These are phyloP conservation scores for Rosalia funebris DNA, from an alignment of 2,888 invertebrate genomes.

Conservation along the genomic window DNA sequence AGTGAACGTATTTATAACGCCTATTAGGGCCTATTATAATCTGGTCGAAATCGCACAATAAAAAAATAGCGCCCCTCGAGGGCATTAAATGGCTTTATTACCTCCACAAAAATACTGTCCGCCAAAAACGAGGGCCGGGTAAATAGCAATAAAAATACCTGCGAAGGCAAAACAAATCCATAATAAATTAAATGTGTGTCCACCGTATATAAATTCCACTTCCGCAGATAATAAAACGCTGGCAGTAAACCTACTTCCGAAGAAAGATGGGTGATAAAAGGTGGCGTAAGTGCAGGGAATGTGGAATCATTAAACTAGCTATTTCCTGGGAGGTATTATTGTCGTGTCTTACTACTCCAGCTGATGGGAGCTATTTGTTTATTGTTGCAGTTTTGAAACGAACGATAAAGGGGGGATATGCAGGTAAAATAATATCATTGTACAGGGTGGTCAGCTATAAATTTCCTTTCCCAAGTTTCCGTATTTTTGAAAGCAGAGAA, in stretches of 20 bases:
- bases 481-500: no score
- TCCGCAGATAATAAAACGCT: slow-evolving; percentile 24
- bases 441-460: no score
- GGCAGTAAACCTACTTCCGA: slow-evolving; percentile 26
- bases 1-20: no score
- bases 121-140: background rate
- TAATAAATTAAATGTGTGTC: slow-evolving; percentile 37
- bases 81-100: background rate
- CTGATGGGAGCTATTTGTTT: slow-evolving; percentile 12
- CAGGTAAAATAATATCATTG: no score
- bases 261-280: slow-evolving; percentile 24
- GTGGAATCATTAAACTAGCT: slow-evolving; percentile 19
- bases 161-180: slow-evolving; percentile 21
- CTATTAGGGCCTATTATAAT: no score
- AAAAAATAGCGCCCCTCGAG: background rate
- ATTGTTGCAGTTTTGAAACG: background rate
- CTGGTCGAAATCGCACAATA: no score
- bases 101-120: background rate
- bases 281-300: slow-evolving; percentile 2
- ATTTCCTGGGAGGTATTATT: slow-evolving; percentile 14
- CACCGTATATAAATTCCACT: slow-evolving; percentile 34
- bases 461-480: no score
- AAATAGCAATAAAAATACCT: slow-evolving; percentile 15
- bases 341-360: background rate
- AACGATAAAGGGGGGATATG: no score